phyloP scores from a whole-genome alignment of 2,113 vertebrate genomes.

The Emberiza fucata region DNA sequence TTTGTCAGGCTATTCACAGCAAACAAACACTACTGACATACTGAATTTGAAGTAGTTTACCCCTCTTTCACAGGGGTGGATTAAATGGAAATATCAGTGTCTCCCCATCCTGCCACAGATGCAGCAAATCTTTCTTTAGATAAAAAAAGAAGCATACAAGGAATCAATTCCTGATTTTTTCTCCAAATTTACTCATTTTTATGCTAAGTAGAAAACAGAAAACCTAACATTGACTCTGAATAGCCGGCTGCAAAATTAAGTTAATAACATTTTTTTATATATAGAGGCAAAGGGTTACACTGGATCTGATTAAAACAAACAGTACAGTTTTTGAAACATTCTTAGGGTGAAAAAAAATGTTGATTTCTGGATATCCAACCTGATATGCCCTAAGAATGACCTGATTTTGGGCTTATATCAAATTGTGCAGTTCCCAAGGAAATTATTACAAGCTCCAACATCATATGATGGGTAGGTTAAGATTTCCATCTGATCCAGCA shows the following conservation, averaged over 20 bases:
- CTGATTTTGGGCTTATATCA: not conserved
- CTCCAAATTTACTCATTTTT: not conserved
- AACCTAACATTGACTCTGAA: not conserved
- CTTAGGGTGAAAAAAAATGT: not conserved
- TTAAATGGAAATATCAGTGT: not conserved
- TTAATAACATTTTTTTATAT: not conserved
- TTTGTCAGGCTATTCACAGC: not conserved
- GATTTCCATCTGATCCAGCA: not conserved
- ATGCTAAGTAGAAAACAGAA: not conserved
- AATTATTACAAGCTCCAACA: not conserved
- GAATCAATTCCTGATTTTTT: not conserved
- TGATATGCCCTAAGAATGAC: not conserved
- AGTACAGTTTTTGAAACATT: not conserved
- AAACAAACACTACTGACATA: not conserved
- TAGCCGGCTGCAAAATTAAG: not conserved
- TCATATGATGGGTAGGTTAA: not conserved
- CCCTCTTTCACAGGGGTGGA: not conserved
- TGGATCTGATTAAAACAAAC: not conserved
- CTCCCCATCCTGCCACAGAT: not conserved
- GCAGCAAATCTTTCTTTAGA: not conserved
- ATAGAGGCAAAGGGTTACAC: not conserved
- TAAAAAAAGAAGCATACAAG: not conserved
- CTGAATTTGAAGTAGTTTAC: not conserved
- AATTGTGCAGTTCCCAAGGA: not conserved
- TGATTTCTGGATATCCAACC: not conserved